Conservation (phyloP, 2,797 vertebrate species). For the Thaleichthys pacificus region DNA sequence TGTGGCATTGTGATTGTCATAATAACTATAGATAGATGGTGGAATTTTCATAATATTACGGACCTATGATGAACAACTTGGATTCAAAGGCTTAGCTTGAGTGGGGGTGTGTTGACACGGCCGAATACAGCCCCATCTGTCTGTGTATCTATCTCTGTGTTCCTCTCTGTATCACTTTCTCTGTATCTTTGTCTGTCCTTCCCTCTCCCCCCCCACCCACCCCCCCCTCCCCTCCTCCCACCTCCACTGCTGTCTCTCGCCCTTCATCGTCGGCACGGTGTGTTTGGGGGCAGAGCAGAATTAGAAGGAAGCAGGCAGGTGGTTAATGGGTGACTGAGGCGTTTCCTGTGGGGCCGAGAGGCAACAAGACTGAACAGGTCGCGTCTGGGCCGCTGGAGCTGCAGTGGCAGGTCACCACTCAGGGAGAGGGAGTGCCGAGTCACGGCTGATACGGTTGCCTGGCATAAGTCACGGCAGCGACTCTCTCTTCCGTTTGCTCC, state of each 20-base stretch:
- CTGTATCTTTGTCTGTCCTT: conserved; percentile 5
- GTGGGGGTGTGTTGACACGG: no score
- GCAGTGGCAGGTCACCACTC: conserved; percentile 21
- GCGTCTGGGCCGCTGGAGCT: conserved; percentile 43
- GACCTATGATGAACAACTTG: no score
- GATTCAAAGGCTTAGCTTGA: no score
- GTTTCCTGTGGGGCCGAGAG: conserved; percentile 55
- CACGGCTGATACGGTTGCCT: conserved; percentile 36
- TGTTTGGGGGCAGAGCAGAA: conserved; percentile 10
- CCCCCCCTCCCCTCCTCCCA: neutral
- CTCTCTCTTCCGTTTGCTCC: neutral
- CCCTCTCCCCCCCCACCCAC: neutral
- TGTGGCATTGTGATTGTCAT: no score
- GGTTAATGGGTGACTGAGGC: conserved; percentile 55
- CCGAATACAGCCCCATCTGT: no score
- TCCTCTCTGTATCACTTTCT: no score
- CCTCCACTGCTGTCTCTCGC: neutral
- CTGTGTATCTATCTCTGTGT: no score
- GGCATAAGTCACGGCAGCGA: conserved; percentile 2
- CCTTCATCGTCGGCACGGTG: conserved; percentile 20
- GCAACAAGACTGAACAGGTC: conserved; percentile 63
- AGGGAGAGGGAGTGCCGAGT: neutral
- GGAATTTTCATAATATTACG: no score
- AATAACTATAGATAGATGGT: no score
- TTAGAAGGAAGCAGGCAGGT: conserved; percentile 51